Conservation (phyloP, 1,140 invertebrate genomes). For the Drosophila tsacasi region DNA sequence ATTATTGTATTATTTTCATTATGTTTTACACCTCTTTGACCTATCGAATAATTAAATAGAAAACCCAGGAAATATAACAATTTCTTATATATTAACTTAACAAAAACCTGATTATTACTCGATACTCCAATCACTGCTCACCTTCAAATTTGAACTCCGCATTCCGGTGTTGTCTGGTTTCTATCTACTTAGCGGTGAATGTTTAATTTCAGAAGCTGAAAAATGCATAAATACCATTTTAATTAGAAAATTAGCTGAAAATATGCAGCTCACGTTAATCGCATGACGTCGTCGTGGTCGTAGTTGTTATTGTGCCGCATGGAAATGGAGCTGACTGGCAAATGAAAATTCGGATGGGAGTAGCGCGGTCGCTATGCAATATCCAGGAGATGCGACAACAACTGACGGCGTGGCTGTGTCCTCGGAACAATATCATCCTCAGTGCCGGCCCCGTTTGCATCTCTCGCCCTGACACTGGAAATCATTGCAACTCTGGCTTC, state of each 20-base stretch:
- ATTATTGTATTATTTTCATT: too few relatives aligned
- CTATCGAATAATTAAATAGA: too few relatives aligned
- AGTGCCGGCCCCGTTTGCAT: constrained; percentile 3
- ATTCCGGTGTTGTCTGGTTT: not conserved
- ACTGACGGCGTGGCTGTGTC: constrained; percentile 47
- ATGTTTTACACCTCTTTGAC: too few relatives aligned
- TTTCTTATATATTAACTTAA: too few relatives aligned
- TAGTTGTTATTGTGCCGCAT: constrained; percentile 41
- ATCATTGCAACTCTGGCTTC: constrained; percentile 66
- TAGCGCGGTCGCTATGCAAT: constrained; percentile 63
- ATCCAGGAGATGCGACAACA: constrained; percentile 80
- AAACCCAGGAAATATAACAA: too few relatives aligned
- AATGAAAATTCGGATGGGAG: constrained; percentile 13
- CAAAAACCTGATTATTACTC: too few relatives aligned
- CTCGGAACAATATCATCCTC: constrained; percentile 38
- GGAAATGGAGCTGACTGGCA: constrained; percentile 15
- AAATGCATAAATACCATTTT: constrained; percentile 84
- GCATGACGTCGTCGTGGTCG: constrained; percentile 57
- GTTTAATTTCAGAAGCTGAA: constrained; percentile 73
- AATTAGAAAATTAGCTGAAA: constrained; percentile 85
- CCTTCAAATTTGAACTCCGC: not conserved
- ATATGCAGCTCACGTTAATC: constrained; percentile 85
- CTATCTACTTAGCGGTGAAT: constrained; percentile 32
- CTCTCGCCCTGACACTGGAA: constrained; percentile 61
- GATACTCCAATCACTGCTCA: not conserved